These are phyloP conservation scores for Poecilus cupreus DNA, from an alignment of 2,888 invertebrate species.

Conservation along the genomic window DNA sequence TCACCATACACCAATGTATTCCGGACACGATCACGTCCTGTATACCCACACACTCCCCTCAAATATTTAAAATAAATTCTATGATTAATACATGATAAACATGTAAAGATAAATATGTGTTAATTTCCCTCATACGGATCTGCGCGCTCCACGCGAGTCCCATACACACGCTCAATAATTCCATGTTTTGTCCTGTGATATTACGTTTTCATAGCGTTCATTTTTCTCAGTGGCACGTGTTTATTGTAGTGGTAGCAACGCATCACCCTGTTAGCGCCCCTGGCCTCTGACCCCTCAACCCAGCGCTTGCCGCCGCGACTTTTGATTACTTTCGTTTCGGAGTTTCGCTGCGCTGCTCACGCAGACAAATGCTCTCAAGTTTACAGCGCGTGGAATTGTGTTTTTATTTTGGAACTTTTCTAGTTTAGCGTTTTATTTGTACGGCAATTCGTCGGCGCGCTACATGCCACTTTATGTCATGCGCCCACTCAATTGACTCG, in stretches of 20 bases:
- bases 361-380: constrained; percentile 7
- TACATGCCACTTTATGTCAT: constrained; percentile 1
- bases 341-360: neutral
- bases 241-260: constrained; percentile 5
- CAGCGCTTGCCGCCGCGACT: neutral
- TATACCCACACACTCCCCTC: no score
- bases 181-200: constrained; percentile 30
- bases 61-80: no score
- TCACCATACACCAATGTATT: no score
- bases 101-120: no score
- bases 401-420: constrained; percentile 25
- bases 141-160: neutral
- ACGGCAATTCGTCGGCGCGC: neutral
- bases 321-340: constrained; percentile 19
- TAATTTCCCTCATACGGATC: neutral
- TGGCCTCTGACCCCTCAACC: neutral
- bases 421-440: constrained; percentile 14
- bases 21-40: no score
- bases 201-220: constrained; percentile 29
- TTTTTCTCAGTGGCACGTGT: constrained; percentile 22
- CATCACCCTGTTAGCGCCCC: neutral
- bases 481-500: neutral
- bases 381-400: neutral
- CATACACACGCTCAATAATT: constrained; percentile 3
- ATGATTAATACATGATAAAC: no score